Percentiles rank a stretch among this genome's conserved stretches.
phyloP scores from a whole-genome alignment of 1,140 invertebrate genomes.

The Brachionus plicatilis region DNA sequence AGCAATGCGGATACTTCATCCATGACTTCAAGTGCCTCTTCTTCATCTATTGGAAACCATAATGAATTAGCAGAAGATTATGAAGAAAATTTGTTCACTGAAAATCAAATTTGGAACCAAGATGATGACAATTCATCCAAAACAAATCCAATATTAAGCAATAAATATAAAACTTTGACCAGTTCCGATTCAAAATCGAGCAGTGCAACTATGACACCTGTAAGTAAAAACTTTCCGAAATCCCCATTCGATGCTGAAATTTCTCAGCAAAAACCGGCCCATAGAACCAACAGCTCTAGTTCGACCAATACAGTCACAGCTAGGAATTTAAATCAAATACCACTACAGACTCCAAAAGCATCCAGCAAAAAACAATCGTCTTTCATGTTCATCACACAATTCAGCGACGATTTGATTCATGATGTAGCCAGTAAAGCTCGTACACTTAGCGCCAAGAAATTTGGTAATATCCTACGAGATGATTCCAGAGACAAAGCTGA shows the following conservation, averaged over 20 bases:
- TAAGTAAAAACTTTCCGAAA: conserved; percentile 11
- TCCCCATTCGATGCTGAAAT: neutral
- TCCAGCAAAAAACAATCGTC: neutral
- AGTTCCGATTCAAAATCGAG: conserved; percentile 1
- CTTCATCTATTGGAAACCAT: neutral
- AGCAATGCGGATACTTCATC: neutral
- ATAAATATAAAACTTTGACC: neutral
- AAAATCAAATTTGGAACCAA: conserved; percentile 13
- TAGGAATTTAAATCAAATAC: neutral
- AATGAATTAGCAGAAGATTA: neutral
- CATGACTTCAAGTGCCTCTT: conserved; percentile 3
- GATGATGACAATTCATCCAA: neutral
- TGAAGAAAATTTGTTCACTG: neutral
- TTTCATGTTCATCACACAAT: conserved; percentile 22
- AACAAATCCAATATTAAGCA: neutral
- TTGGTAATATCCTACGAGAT: neutral
- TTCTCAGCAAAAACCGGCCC: neutral
- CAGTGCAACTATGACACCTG: conserved; percentile 23
- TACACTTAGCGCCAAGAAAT: neutral
- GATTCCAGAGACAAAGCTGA: neutral
- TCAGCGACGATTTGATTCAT: conserved; percentile 22
- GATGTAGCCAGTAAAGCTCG: conserved; percentile 23
- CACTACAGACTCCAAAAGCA: neutral
- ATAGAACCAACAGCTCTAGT: conserved; percentile 15
- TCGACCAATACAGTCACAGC: neutral